phyloP scores from a whole-genome alignment of 2,888 invertebrate species.

The Nomada lathburiana region DNA sequence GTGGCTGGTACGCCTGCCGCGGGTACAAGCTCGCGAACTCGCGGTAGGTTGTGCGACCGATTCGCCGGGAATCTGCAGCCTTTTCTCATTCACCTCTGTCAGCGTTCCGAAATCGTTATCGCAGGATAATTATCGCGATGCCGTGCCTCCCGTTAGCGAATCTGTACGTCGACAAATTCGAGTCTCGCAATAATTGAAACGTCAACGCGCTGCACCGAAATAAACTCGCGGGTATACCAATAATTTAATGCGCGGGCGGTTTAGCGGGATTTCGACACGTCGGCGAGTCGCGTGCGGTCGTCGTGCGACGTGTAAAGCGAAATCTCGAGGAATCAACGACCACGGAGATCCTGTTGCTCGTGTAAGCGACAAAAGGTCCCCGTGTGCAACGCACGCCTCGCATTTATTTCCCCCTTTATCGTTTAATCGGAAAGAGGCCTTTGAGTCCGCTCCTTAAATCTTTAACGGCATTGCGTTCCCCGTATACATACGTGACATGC shows the following conservation, averaged over 20 bases:
- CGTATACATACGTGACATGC: conserved; percentile 34
- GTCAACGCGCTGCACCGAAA: background rate
- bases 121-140: conserved; percentile 33
- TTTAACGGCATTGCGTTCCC: conserved; percentile 48
- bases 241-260: background rate
- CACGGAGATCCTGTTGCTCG: conserved; percentile 26
- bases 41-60: conserved; percentile 16
- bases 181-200: background rate
- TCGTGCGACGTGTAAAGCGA: background rate
- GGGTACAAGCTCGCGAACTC: conserved; percentile 31
- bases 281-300: conserved; percentile 15
- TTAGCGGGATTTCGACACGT: conserved; percentile 23
- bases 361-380: conserved; percentile 38
- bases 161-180: background rate
- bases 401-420: conserved; percentile 62
- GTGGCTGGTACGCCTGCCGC: conserved; percentile 25
- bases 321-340: conserved; percentile 16
- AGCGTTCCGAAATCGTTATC: conserved; percentile 24
- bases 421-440: conserved; percentile 51
- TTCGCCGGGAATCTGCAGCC: conserved; percentile 7
- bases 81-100: conserved; percentile 30
- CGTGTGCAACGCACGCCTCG: conserved; percentile 41
- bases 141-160: background rate
- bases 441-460: conserved; percentile 56
- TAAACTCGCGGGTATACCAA: background rate